Evolutionary conservation across 2,797 vertebrate species (phyloP), one percentile per base, ranked within the genome.

Genomic region (Megalops cyprinoides): DNA sequence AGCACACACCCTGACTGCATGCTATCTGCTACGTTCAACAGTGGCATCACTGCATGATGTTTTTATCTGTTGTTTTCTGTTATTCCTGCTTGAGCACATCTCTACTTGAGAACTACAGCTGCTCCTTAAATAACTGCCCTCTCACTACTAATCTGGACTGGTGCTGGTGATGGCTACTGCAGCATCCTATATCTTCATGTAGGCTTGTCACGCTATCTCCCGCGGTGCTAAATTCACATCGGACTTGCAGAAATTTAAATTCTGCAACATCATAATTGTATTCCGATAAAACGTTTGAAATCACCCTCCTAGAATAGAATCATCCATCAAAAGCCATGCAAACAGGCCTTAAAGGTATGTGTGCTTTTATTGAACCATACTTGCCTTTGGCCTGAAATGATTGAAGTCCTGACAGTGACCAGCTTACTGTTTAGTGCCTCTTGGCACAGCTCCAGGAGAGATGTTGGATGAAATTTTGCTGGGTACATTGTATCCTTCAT

Each of bases 61-160:
- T 81, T 87, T 86, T 84, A 84, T 92, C 67, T 81, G 49, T 28
- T 88, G 82, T 88, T 84, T 85, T 84, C 90, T 90, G 85, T 85
- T 65, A 88, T 85, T 89, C 86, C 84, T 90, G 92, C 91, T 91
- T 92, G 90, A 91, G 84, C 85, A n/a, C 82, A 83, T 81, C 85
- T 82, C 78, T 89, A 42, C 69, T 25, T 0, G 37, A n/a, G 34
- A 37, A 2, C 20, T 65, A 31, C 6, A 4, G 14, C 25, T 20
- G 7, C 37, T 69, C 34, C 39, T 69, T 37, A 42, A 28, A 31
- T 62, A 62, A 31, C 10, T 8, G 8, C 20, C 25, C 34, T 12
- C 12, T 31, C 34, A 8, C 58, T 3, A 25, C 8, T 62, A 28
- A 14, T 25, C 8, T 62, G 28, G 25, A 18, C 58, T 62, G 58